Evolutionary conservation across 2,113 vertebrate species (phyloP), one percentile per base, ranked within the genome.

Genomic region (Orientallactaga bullata): DNA sequence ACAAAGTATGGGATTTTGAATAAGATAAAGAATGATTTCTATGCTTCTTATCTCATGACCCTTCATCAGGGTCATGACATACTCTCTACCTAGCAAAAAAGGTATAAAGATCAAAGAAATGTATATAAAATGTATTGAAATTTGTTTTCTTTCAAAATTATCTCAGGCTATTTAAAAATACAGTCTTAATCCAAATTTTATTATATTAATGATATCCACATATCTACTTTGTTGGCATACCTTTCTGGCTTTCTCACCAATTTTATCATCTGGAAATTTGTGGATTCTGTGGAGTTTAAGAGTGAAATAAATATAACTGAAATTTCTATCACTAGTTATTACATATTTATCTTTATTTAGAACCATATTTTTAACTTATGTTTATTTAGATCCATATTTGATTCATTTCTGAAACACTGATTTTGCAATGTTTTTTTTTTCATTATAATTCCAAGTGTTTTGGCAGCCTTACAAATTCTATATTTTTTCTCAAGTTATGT

Each of bases 391-490:
- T n/a, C n/a, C n/a, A n/a, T n/a, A n/a, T n/a, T n/a, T n/a, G n/a
- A 79, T 71, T 65, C 58, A 18, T 78, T 88, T 72, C 37, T 82
- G 37, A 95, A 88, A 26, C 35, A 87, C 39, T 60, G 18, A 32
- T 80, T 95, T 84, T 51, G 55, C 30, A 80, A 61, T 32, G 32
- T 9, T 95, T 92, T 93, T 61, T 9, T 81, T 39, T 58, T 61
- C 51, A 79, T 21, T n/a, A n/a, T n/a, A 71, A n/a, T 4, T 77
- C 55, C 60, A 18, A 60, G 82, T 47, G 2, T 88, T 89, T 79
- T 89, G 79, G 11, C 4, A 77, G 17, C 6, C 77, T 85, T 72
- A 88, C 35, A 77, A 61, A 73, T 85, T 55, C 37, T 6, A 30
- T 76, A n/a, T 58, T 85, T 77, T 93, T 66, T 55, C 65, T 93